These are phyloP conservation scores for Falco punctatus DNA, from an alignment of 2,113 vertebrate genomes.

Conservation along the genomic window DNA sequence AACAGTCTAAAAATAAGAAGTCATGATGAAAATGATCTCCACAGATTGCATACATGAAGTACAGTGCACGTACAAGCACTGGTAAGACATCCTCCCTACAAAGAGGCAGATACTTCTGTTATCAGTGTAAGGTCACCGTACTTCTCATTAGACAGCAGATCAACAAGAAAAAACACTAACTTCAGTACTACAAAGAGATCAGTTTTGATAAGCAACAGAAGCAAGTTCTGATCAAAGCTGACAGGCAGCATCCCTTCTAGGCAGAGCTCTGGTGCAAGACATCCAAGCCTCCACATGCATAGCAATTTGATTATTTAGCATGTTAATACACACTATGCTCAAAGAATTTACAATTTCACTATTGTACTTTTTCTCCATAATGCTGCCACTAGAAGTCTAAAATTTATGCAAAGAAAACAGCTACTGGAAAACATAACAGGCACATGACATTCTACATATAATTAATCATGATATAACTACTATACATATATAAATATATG, in stretches of 20 bases:
- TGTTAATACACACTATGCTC: not conserved
- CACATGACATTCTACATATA: not conserved
- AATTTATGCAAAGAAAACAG: not conserved
- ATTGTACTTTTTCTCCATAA: not conserved
- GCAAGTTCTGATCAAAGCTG: not conserved
- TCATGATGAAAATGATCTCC: not conserved
- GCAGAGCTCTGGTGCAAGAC: not conserved
- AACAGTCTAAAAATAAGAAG: not conserved
- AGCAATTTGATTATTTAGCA: not conserved
- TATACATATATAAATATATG: not conserved
- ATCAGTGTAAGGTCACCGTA: not conserved
- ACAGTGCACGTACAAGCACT: not conserved
- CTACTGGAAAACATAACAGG: not conserved
- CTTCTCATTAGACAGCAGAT: not conserved
- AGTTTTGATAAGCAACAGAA: not conserved
- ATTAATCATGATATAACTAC: not conserved
- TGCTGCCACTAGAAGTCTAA: not conserved
- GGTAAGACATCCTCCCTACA: not conserved
- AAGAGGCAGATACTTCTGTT: not conserved
- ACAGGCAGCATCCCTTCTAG: not conserved
- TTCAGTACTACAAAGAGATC: not conserved
- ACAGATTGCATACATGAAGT: not conserved
- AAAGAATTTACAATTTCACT: not conserved
- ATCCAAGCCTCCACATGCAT: not conserved
- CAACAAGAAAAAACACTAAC: not conserved